Evolutionary conservation across 2,113 vertebrate genomes (phyloP).

Genomic region (Gadus chalcogrammus): DNA sequence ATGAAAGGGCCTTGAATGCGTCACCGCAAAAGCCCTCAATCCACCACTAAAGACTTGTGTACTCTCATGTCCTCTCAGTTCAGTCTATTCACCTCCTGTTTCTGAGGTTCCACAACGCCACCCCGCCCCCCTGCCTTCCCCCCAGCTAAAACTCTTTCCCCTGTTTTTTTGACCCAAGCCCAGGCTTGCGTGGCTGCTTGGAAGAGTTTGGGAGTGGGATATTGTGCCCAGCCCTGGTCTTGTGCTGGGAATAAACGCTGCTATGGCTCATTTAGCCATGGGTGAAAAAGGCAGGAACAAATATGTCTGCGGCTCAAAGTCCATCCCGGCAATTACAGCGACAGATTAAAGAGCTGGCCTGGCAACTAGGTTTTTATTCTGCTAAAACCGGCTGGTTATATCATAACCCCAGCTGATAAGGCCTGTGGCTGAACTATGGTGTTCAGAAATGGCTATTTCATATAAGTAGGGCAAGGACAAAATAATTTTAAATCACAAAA

Average conservation of each 20-base stretch:
- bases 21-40: conserved; percentile 53
- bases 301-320: conserved; percentile 69
- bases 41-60: conserved; percentile 51
- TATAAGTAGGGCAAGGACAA: conserved; percentile 14
- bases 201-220: conserved; percentile 25
- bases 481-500: no score
- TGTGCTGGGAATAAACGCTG: conserved; percentile 11
- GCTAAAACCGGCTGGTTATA: conserved; percentile 48
- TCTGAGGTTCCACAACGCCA: conserved; percentile 44
- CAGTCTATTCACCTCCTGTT: conserved; percentile 23
- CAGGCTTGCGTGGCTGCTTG: conserved; percentile 52
- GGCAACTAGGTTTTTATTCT: conserved; percentile 52
- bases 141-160: conserved; percentile 46
- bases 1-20: conserved; percentile 33
- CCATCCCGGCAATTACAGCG: conserved; percentile 62
- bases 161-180: conserved; percentile 53
- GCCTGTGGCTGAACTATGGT: conserved; percentile 22
- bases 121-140: conserved; percentile 13
- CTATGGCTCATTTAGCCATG: conserved; percentile 47
- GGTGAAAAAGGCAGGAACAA: conserved; percentile 60
- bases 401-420: conserved; percentile 49
- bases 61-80: conserved; percentile 46
- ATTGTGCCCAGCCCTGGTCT: neutral
- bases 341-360: conserved; percentile 65
- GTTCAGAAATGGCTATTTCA: neutral